These are phyloP conservation scores for Galemys pyrenaicus DNA, from an alignment of 2,113 vertebrate species.

Conservation along the genomic window DNA sequence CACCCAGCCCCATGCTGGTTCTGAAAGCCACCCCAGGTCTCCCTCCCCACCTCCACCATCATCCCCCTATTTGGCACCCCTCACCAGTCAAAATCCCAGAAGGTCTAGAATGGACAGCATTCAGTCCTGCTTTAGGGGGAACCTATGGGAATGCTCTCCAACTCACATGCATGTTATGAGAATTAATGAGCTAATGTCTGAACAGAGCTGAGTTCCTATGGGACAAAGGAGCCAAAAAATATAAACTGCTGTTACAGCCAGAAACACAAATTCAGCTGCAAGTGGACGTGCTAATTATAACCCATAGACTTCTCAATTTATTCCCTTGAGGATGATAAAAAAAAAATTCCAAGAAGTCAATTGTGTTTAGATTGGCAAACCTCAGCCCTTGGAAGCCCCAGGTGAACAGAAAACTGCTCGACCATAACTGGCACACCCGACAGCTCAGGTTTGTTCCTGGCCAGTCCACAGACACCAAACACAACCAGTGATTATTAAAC, in stretches of 20 bases:
- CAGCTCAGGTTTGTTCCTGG: not conserved
- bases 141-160: not conserved
- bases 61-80: not conserved
- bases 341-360: constrained; percentile 67
- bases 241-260: constrained; percentile 40
- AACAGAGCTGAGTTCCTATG: not conserved
- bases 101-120: not conserved
- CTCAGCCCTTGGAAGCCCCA: not conserved
- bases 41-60: too few species aligned
- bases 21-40: not conserved
- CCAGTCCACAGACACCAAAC: not conserved
- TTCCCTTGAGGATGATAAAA: constrained; percentile 56
- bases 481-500: not conserved
- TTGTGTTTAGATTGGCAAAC: constrained; percentile 72
- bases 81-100: not conserved
- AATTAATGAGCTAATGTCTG: constrained; percentile 76
- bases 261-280: constrained; percentile 71
- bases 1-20: not conserved
- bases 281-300: constrained; percentile 62
- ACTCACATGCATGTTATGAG: not conserved
- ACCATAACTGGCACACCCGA: not conserved
- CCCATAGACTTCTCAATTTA: not conserved
- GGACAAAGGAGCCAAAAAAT: constrained; percentile 61
- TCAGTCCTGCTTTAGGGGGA: not conserved
- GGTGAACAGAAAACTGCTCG: constrained; percentile 23